Percentiles rank a stretch among this genome's conserved stretches.
Evolutionary conservation across 2,113 vertebrate species (phyloP).

Genomic region (Tetrax tetrax): DNA sequence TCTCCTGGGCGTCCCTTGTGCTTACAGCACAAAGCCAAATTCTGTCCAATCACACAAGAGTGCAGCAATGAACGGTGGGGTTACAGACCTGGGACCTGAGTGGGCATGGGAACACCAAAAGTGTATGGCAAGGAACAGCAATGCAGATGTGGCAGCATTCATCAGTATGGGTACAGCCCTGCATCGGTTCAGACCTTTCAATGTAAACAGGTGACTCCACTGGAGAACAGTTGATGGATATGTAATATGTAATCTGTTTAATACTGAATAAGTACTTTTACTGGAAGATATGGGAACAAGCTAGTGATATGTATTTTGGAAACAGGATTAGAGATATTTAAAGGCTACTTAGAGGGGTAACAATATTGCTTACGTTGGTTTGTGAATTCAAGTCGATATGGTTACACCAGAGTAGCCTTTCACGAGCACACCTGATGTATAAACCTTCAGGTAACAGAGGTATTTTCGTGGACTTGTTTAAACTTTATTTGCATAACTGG

Average conservation of each 20-base stretch:
- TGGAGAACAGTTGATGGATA: not conserved
- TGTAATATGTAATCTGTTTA: accelerated
- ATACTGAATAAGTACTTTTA: not conserved
- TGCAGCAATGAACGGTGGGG: not conserved
- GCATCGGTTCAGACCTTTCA: not conserved
- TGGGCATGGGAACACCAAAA: not conserved
- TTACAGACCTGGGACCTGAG: not conserved
- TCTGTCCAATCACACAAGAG: accelerated
- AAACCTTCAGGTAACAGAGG: not conserved
- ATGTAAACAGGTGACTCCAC: accelerated
- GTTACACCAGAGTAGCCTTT: not conserved
- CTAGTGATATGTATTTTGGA: not conserved
- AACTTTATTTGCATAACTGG: not conserved
- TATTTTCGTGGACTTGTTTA: not conserved
- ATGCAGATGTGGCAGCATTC: accelerated
- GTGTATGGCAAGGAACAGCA: accelerated
- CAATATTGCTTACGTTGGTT: not conserved
- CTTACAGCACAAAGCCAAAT: not conserved
- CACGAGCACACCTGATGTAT: accelerated
- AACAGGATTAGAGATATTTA: not conserved
- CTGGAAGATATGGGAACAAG: not conserved
- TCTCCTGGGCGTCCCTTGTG: not conserved
- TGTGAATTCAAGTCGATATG: not conserved
- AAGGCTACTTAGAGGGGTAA: not conserved
- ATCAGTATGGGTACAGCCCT: not conserved